A percentile compares a stretch with the other conserved stretches of the same genome.
Conservation (phyloP, 2,113 vertebrate species). For the Nycticryphes semicollaris region DNA sequence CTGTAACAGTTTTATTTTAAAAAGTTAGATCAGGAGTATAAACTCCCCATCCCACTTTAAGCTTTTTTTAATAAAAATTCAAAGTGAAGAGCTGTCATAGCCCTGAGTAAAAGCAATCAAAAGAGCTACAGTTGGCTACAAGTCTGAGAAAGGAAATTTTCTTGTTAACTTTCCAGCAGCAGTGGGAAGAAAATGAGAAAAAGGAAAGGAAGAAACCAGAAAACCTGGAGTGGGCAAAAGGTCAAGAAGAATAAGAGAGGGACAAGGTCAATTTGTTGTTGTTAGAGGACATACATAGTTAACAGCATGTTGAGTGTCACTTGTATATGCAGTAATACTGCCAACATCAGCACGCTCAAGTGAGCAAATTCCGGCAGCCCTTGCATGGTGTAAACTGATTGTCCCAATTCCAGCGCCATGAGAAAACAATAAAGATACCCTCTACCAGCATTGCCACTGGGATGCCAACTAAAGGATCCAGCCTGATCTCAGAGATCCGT, state of each 20-base stretch:
- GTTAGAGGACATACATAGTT: neutral
- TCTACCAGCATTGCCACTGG: neutral
- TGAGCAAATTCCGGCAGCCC: neutral
- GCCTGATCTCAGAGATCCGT: neutral
- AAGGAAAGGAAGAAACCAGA: fast-evolving
- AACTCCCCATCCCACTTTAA: conserved; percentile 20
- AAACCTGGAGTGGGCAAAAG: neutral
- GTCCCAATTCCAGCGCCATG: neutral
- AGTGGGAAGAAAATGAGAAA: neutral
- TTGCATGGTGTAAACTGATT: neutral
- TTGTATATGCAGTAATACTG: neutral
- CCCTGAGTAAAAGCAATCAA: conserved; percentile 31
- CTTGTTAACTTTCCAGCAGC: neutral
- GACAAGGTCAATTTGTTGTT: neutral
- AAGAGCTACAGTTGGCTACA: neutral
- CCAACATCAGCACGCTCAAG: neutral
- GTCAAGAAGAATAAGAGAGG: neutral
- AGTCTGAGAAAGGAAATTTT: neutral
- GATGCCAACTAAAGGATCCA: neutral
- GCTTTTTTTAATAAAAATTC: conserved; percentile 55
- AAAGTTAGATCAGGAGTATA: conserved; percentile 36
- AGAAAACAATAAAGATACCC: neutral
- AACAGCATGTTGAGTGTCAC: neutral
- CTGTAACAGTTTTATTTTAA: conserved; percentile 12
- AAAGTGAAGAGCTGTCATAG: conserved; percentile 24